Evolutionary conservation across 2,888 invertebrate species (phyloP).

Genomic region (Drosophila emarginata): DNA sequence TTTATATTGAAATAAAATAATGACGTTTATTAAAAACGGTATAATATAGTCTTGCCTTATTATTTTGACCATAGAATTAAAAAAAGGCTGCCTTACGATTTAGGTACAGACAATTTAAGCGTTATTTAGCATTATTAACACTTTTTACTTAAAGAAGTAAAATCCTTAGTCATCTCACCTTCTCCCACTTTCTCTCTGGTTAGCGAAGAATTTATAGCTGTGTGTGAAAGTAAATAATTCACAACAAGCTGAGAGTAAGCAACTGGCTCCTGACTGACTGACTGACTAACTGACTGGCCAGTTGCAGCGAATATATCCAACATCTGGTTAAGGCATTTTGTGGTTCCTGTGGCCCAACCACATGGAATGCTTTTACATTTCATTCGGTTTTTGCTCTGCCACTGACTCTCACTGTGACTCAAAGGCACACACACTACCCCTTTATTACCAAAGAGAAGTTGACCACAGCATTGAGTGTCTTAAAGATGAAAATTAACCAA

Average conservation of each 20-base stretch:
- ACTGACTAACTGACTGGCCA: constrained; percentile 25
- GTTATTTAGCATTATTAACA: constrained; percentile 13
- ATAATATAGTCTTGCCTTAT: too few species aligned
- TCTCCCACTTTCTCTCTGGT: constrained; percentile 8
- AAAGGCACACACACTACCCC: constrained; percentile 26
- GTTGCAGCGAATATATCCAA: constrained; percentile 26
- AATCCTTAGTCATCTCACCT: not conserved
- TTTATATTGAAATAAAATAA: too few species aligned
- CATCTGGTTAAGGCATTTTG: constrained; percentile 63
- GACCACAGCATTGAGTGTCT: constrained; percentile 74
- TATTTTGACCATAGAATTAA: not conserved
- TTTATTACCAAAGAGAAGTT: constrained; percentile 10
- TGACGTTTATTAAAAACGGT: too few species aligned
- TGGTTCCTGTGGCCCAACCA: constrained; percentile 59
- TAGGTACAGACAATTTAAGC: not conserved
- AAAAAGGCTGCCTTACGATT: not conserved
- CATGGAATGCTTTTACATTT: constrained; percentile 62
- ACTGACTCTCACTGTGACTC: constrained; percentile 19
- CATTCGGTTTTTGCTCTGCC: constrained; percentile 20
- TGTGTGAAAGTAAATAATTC: constrained; percentile 29
- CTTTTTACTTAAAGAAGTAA: constrained; percentile 29
- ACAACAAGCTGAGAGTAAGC: constrained; percentile 19
- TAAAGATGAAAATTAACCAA: constrained; percentile 74
- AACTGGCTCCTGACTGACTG: constrained; percentile 11
- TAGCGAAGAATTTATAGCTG: constrained; percentile 21